Evolutionary conservation across 2,888 invertebrate genomes (phyloP).

Genomic region (Aproaerema taeniolella): DNA sequence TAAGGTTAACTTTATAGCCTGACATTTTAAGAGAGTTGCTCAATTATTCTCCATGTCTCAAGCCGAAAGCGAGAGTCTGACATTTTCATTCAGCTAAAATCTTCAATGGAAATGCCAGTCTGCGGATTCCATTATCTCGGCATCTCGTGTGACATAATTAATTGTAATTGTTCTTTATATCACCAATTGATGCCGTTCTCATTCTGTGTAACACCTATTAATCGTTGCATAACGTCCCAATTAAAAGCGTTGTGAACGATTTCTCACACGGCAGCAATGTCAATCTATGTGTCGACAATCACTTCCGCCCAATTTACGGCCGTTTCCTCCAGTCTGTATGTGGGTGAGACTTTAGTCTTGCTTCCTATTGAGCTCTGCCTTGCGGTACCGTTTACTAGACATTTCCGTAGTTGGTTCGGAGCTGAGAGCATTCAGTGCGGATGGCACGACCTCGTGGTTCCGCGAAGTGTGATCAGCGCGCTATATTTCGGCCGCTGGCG

Average conservation of each 20-base stretch:
- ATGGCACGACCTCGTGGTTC: neutral
- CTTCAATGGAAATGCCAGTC: slow-evolving; percentile 28
- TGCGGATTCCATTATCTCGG: slow-evolving; percentile 20
- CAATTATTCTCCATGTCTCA: no score
- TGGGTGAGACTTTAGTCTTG: slow-evolving; percentile 31
- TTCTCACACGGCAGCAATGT: slow-evolving; percentile 34
- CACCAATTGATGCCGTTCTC: slow-evolving; percentile 33
- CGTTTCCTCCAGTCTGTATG: slow-evolving; percentile 37
- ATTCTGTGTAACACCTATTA: slow-evolving; percentile 23
- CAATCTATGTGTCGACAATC: slow-evolving; percentile 34
- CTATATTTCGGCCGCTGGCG: slow-evolving; percentile 4
- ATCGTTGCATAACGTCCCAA: slow-evolving; percentile 36
- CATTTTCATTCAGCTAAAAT: slow-evolving; percentile 15
- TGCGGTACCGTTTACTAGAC: neutral
- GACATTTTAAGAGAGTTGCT: no score
- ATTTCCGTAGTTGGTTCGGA: no score
- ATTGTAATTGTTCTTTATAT: slow-evolving; percentile 34
- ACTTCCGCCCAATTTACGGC: slow-evolving; percentile 49
- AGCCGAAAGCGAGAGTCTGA: no score
- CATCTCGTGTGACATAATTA: slow-evolving; percentile 26
- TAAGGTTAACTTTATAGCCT: no score
- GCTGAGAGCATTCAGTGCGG: no score
- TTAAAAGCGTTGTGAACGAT: slow-evolving; percentile 29
- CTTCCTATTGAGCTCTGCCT: slow-evolving; percentile 31
- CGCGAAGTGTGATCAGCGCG: slow-evolving; percentile 1